Evolutionary conservation across 64 coral and sea anemone species (phyloP).

Genomic region (Platygyra sinensis): DNA sequence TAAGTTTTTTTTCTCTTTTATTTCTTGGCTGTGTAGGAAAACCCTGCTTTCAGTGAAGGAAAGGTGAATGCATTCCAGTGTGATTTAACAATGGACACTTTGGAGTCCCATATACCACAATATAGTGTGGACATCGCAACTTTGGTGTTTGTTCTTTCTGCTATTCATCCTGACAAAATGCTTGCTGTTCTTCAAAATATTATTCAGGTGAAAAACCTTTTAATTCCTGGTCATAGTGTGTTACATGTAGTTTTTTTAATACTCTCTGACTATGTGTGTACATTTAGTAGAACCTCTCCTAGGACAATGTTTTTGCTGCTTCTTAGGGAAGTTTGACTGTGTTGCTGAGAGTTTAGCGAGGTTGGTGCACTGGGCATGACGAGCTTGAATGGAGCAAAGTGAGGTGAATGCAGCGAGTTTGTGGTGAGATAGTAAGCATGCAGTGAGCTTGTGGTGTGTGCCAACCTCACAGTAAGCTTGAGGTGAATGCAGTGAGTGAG

Average conservation of each 20-base stretch:
- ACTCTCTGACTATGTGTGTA: no score
- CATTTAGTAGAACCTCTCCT: no score
- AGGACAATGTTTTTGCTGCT: no score
- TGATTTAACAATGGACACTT: constrained; percentile 82
- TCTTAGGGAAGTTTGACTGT: no score
- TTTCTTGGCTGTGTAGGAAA: constrained; percentile 55
- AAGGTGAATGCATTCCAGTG: constrained; percentile 91
- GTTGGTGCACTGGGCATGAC: no score
- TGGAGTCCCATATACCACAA: constrained; percentile 63
- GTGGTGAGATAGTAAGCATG: no score
- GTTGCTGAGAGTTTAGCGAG: no score
- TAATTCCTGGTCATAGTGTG: background rate
- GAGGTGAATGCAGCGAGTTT: no score
- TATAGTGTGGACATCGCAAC: constrained; percentile 90
- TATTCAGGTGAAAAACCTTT: constrained; percentile 47
- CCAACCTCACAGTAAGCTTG: no score
- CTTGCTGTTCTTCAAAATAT: constrained; percentile 77
- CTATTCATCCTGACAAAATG: constrained; percentile 94
- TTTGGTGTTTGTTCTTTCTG: constrained; percentile 95
- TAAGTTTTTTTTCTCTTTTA: background rate
- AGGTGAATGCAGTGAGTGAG: no score
- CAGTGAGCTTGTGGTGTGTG: no score
- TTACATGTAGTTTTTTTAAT: background rate
- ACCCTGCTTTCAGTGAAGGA: constrained; percentile 44
- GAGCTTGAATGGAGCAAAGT: no score